Evolutionary conservation across 2,113 vertebrate species (phyloP).

Genomic region (Fregetta grallaria): DNA sequence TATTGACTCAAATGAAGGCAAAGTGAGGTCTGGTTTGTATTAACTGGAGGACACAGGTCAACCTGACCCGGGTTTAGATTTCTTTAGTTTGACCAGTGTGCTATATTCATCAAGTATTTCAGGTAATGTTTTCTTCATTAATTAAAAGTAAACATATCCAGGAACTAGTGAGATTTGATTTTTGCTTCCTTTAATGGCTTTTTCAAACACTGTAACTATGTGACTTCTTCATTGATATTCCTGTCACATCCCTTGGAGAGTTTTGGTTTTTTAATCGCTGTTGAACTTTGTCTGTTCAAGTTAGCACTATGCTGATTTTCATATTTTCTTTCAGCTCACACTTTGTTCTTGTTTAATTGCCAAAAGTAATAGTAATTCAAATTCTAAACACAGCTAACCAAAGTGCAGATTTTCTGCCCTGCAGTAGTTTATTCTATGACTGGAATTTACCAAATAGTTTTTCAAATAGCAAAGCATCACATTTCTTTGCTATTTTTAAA

Average conservation of each 20-base stretch:
- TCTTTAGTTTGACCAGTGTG: not conserved
- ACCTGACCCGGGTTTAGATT: not conserved
- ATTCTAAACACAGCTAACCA: not conserved
- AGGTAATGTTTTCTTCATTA: not conserved
- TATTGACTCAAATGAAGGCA: not conserved
- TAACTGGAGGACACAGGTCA: not conserved
- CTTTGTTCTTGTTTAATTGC: not conserved
- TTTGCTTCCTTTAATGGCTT: not conserved
- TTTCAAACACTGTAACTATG: not conserved
- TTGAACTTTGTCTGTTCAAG: not conserved
- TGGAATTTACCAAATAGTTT: not conserved
- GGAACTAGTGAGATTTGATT: not conserved
- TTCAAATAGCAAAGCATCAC: not conserved
- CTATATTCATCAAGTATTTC: not conserved
- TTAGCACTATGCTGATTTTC: not conserved
- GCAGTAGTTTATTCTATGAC: not conserved
- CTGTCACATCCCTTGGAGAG: not conserved
- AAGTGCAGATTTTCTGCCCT: not conserved
- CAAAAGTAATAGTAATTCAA: not conserved
- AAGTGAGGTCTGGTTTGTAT: not conserved
- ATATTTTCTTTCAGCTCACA: not conserved
- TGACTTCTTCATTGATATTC: not conserved
- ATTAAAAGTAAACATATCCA: not conserved
- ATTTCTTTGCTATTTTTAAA: not conserved
- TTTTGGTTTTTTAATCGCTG: not conserved